Percentiles rank a stretch among this genome's conserved stretches.
Evolutionary conservation across 2,888 invertebrate species (phyloP).

Genomic region (Hermaeophaga mercurialis): DNA sequence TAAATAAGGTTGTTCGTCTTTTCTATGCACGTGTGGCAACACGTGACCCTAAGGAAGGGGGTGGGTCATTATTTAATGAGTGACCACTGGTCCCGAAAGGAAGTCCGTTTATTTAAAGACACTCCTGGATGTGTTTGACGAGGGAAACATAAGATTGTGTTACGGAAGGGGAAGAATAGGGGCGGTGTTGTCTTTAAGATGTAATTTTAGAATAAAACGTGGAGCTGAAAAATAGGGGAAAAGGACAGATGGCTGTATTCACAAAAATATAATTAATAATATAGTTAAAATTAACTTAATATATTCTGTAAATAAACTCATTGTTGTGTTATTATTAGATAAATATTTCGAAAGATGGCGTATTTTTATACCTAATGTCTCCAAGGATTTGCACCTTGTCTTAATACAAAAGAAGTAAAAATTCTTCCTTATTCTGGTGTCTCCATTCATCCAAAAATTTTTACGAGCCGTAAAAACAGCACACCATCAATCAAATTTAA

Average conservation of each 20-base stretch:
- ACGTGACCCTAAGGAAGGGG: slow-evolving; percentile 24
- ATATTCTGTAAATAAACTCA: too few species aligned
- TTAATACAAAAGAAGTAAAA: slow-evolving; percentile 9
- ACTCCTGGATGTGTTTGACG: not conserved
- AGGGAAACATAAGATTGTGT: not conserved
- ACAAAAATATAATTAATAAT: too few species aligned
- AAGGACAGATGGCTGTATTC: too few species aligned
- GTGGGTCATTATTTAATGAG: slow-evolving; percentile 19
- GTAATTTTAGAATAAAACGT: too few species aligned
- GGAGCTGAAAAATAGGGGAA: too few species aligned
- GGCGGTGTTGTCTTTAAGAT: not conserved
- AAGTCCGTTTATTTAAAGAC: not conserved
- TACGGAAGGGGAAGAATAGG: not conserved
- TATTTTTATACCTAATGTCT: not conserved
- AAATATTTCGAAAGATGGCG: too few species aligned
- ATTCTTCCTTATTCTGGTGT: slow-evolving; percentile 14
- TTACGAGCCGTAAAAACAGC: slow-evolving; percentile 21
- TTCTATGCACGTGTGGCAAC: not conserved
- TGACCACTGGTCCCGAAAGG: slow-evolving; percentile 18
- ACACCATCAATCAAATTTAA: slow-evolving; percentile 8
- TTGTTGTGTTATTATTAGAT: too few species aligned
- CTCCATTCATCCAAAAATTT: slow-evolving; percentile 14
- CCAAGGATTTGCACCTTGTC: not conserved
- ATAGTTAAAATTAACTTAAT: too few species aligned
- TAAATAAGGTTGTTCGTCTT: not conserved